A percentile compares a stretch with the other conserved stretches of the same genome.
These are phyloP conservation scores for Molorchus minor DNA, from an alignment of 2,888 invertebrate genomes.

Conservation along the genomic window DNA sequence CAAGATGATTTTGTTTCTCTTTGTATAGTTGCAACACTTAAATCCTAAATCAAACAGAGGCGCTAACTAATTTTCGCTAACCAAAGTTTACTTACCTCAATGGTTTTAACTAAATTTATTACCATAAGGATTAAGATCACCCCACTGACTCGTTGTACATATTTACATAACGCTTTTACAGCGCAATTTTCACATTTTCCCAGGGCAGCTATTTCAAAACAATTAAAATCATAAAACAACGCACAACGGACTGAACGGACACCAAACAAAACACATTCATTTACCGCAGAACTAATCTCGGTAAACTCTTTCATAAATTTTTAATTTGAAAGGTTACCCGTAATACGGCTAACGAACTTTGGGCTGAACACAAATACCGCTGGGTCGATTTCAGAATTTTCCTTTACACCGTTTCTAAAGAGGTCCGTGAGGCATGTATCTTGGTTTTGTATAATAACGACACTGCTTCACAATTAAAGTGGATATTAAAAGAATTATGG, in stretches of 20 bases:
- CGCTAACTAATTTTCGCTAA: neutral
- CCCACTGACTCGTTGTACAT: slow-evolving; percentile 2
- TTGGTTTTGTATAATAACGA: no score
- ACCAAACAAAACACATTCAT: slow-evolving; percentile 16
- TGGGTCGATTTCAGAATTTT: no score
- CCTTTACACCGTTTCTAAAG: no score
- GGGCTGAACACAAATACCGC: no score
- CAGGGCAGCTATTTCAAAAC: slow-evolving; percentile 26
- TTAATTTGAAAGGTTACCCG: slow-evolving; percentile 22
- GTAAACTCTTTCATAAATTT: slow-evolving; percentile 17
- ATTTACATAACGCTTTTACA: slow-evolving; percentile 24
- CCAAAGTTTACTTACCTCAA: slow-evolving; percentile 1
- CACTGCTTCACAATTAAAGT: no score
- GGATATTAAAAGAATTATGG: no score
- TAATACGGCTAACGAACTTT: slow-evolving; percentile 23
- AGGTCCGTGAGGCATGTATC: no score
- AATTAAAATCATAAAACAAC: slow-evolving; percentile 31
- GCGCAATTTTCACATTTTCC: slow-evolving; percentile 18
- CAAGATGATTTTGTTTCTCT: no score
- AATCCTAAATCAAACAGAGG: neutral
- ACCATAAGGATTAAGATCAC: slow-evolving; percentile 17
- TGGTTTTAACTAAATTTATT: slow-evolving; percentile 19
- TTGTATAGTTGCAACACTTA: no score
- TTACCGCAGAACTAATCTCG: slow-evolving; percentile 23
- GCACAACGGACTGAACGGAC: slow-evolving; percentile 6